Evolutionary conservation across 37 sponge, comb jelly and placozoan species (phyloP).

Genomic region (Halichondria panicea): DNA sequence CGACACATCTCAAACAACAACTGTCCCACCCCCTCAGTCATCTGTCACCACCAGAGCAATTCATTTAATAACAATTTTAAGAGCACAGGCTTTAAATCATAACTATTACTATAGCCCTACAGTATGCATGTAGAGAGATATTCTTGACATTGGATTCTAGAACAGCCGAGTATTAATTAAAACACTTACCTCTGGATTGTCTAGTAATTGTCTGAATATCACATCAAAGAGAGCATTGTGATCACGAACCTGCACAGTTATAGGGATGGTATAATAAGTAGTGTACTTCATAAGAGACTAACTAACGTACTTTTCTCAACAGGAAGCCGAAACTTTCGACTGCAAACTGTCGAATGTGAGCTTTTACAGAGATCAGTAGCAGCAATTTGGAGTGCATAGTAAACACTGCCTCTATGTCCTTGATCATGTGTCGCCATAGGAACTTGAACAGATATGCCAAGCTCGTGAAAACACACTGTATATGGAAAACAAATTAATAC

Average conservation of each 20-base stretch:
- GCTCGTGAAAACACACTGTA: constrained; percentile 78
- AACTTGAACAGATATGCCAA: constrained; percentile 88
- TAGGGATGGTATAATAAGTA: background rate
- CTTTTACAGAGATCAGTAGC: constrained; percentile 56
- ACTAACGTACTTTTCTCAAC: constrained; percentile 58
- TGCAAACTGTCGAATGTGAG: constrained; percentile 85
- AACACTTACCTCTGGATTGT: background rate
- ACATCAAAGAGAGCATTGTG: constrained; percentile 16
- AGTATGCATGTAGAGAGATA: no score
- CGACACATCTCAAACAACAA: constrained; percentile 86
- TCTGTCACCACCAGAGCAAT: no score
- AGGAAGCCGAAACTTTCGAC: constrained; percentile 90
- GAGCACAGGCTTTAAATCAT: no score
- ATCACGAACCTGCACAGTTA: constrained; percentile 24
- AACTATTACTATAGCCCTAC: no score
- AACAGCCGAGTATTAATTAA: no score
- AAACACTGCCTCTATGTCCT: constrained; percentile 68
- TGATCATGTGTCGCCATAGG: constrained; percentile 80
- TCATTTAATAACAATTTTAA: no score
- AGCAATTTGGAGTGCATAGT: constrained; percentile 7
- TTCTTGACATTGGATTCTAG: no score
- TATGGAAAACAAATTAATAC: background rate
- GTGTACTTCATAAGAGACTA: background rate
- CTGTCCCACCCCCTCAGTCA: constrained; percentile 81
- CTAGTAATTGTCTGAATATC: background rate